phyloP scores from a whole-genome alignment of 2,113 vertebrate genomes.

The Phylloscopus whistleri region DNA sequence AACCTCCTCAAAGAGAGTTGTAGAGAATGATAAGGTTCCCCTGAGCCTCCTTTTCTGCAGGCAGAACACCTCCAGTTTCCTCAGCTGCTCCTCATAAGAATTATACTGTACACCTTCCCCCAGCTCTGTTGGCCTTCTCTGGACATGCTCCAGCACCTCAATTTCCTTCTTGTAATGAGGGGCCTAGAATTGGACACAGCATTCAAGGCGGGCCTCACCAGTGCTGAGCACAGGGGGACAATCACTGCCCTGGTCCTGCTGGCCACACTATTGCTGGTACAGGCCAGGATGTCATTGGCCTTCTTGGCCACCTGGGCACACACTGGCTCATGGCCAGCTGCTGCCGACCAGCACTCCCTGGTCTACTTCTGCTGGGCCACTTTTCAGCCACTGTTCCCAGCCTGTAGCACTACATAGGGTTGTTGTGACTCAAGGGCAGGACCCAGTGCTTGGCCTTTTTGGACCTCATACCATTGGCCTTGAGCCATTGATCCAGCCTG shows the following conservation, averaged over 20 bases:
- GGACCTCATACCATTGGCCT: background rate
- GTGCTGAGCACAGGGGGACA: no score
- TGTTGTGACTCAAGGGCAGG: background rate
- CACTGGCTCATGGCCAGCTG: background rate
- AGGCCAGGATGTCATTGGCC: background rate
- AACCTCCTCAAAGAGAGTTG: background rate
- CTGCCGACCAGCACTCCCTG: background rate
- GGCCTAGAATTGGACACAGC: background rate
- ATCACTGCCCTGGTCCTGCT: background rate
- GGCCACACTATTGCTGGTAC: background rate
- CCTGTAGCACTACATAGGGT: no score
- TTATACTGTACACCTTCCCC: background rate
- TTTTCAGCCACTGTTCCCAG: background rate
- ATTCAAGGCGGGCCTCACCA: accelerated
- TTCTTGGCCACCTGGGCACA: background rate
- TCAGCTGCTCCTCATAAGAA: background rate
- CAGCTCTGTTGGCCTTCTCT: background rate
- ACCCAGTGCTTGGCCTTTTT: background rate
- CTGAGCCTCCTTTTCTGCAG: background rate
- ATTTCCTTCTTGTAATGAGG: background rate
- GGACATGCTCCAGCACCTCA: background rate
- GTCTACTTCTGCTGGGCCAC: background rate
- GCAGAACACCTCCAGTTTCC: background rate
- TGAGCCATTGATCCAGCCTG: background rate
- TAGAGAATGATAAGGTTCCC: background rate